Evolutionary conservation across 2,888 invertebrate species (phyloP), one percentile per base, ranked within the genome.

Genomic region (Dolomedes plantarius): DNA sequence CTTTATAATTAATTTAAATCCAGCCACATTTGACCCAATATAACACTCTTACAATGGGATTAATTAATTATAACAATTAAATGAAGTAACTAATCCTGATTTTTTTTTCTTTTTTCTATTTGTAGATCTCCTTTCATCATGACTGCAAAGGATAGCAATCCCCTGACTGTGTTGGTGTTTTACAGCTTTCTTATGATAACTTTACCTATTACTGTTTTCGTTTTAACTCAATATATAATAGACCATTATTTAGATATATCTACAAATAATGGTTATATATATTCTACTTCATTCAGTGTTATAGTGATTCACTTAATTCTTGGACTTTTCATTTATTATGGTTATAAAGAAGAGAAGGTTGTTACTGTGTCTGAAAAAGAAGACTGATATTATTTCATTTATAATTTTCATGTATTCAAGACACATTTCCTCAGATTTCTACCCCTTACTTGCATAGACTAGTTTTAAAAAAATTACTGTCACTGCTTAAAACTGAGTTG

Each of bases 141-240:
- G 62, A 6, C 77, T 28, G 56, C 56, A 11, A 79, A 74, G 28
- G 16, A 69, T 3, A 65, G 56, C 31, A 88, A 86, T 68, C 88
- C 88, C 31, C 39, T 88, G 74, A 11, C 79, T 16, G 64, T 74
- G 19, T 62, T 97, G 39, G 93, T 96, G 80, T 91, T 96, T 71
- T 96, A 95, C 90, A 96, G 96, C 92, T 91, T 94, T 71, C 94
- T 95, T 28, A 97, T 97, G 96, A 96, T 97, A 90, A 95, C 96
- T 0, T 90, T 96, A 74, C 97, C 97, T 0, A 95, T 97, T 91
- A 91, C 93, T 5, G 94, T 95, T 27, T 97, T 95, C 92, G 96
- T 94, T 91, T 94, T 94, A 27, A 93, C 94, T 5, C 93, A 93
- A 89, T 93, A 94, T 90, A 89, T 94, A 82, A 91, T 96, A 46